Conservation (phyloP, 2,888 invertebrate genomes). For the Helleia helle region DNA sequence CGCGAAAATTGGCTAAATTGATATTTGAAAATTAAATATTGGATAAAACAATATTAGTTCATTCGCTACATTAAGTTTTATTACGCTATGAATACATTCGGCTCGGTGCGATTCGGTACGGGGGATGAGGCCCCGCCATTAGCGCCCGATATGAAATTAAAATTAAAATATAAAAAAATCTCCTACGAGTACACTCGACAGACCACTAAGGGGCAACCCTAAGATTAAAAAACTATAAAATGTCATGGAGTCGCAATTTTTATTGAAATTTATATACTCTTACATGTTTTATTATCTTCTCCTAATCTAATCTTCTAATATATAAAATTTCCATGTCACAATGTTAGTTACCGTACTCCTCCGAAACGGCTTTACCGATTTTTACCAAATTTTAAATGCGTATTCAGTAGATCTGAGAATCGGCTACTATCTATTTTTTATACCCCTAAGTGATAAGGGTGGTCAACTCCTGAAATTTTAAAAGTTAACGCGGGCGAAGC, state of each 20-base stretch:
- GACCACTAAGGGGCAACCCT: constrained; percentile 71
- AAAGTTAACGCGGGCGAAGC: too few species aligned
- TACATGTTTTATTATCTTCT: too few species aligned
- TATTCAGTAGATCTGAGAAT: too few species aligned
- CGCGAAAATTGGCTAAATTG: constrained; percentile 55
- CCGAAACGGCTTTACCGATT: too few species aligned
- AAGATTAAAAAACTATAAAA: constrained; percentile 47
- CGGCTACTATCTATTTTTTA: too few species aligned
- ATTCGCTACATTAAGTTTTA: constrained; percentile 71
- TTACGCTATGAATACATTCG: constrained; percentile 67
- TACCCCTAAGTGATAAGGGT: too few species aligned
- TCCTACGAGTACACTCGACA: constrained; percentile 61
- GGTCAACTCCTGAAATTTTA: too few species aligned
- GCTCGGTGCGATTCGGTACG: constrained; percentile 62
- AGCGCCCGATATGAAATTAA: constrained; percentile 73
- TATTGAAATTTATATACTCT: too few species aligned
- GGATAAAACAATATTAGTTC: constrained; percentile 73
- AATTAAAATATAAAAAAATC: constrained; percentile 73
- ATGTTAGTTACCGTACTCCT: too few species aligned
- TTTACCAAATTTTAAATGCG: too few species aligned
- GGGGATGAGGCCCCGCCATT: constrained; percentile 67
- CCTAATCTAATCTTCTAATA: too few species aligned
- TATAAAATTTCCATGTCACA: too few species aligned
- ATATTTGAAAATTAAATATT: constrained; percentile 67
- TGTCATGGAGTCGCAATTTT: constrained; percentile 34